Conservation (phyloP, 2,888 invertebrate genomes). For the Xanthostigma xanthostigma region DNA sequence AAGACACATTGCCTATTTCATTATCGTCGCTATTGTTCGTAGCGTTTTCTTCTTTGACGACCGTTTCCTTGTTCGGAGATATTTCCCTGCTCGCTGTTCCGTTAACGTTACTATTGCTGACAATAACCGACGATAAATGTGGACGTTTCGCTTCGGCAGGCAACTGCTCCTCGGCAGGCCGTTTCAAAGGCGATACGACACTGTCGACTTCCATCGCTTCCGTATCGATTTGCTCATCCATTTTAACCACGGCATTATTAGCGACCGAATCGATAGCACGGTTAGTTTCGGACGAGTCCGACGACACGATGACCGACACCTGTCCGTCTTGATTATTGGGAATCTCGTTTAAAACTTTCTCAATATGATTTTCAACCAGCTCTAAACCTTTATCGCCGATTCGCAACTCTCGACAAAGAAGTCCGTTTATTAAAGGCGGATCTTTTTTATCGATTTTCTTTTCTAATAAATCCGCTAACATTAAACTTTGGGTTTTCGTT, state of each 20-base stretch:
- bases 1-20: conserved; percentile 36
- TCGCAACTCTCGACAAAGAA: conserved; percentile 36
- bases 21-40: conserved; percentile 31
- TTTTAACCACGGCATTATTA: conserved; percentile 11
- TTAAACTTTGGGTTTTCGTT: conserved; percentile 44
- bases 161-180: conserved; percentile 24
- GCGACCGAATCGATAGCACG: conserved; percentile 9
- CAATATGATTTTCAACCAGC: conserved; percentile 42
- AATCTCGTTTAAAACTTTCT: conserved; percentile 29
- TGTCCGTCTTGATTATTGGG: conserved; percentile 12
- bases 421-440: conserved; percentile 39
- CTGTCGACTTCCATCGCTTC: conserved; percentile 25
- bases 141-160: conserved; percentile 29
- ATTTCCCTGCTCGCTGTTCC: conserved; percentile 26
- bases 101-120: conserved; percentile 18
- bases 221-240: conserved; percentile 15
- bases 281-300: conserved; percentile 13
- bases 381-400: conserved; percentile 43
- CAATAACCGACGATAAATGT: conserved; percentile 17
- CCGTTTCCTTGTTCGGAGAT: conserved; percentile 31
- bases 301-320: conserved; percentile 21
- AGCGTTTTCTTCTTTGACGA: conserved; percentile 21
- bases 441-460: conserved; percentile 49
- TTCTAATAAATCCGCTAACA: conserved; percentile 72
- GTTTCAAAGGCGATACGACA: conserved; percentile 19